Base-by-base conservation (phyloP, 2,113 vertebrate species). In the Pteruthius melanotis region DNA sequence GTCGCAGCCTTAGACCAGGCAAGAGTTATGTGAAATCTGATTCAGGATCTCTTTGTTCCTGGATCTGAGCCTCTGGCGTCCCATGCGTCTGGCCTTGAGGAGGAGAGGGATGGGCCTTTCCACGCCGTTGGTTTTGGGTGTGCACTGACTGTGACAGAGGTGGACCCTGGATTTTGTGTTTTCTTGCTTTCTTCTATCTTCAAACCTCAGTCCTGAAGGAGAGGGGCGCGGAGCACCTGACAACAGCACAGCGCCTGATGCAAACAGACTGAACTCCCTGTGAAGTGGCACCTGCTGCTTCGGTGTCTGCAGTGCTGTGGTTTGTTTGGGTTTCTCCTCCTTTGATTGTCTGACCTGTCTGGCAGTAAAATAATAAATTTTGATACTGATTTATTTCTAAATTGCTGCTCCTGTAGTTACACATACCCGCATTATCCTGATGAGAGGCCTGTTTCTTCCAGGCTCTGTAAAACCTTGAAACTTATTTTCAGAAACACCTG, bases 91-190 rank as follows among this genome's bases (percentile, higher is more conserved):
- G 63, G 85, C 54, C 26, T 74, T 79, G 31, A 50, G 39, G 49
- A 94, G 59, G 59, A 85, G 65, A 22, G 9, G 26, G n/a, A 42
- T 53, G 22, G 57, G 50, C 37, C 14, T 57, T 88, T 87, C 72
- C 26, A 10, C 0, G 0, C 30, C 0, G 0, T 28, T 57, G 22
- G 39, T 35, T 81, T 61, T 81, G 80, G 15, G 20, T 23, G 26
- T 23, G 27, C 3, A 0, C 42, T 1, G 24, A 10, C 9, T 52
- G 18, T 0, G 0, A 15, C 37, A n/a, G 84, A 75, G 7, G 22
- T 35, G 70, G 57, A 76, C 11, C 22, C 23, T 24, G 57, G 11
- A 8, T 53, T 85, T 60, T 65, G 28, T 79, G 13, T 3, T 70
- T 45, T 23, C 11, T 74, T 85, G 39, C 22, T 63, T 45, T 8